Base-by-base conservation (phyloP, 2,888 invertebrate genomes). In the Cotesia congregata region DNA sequence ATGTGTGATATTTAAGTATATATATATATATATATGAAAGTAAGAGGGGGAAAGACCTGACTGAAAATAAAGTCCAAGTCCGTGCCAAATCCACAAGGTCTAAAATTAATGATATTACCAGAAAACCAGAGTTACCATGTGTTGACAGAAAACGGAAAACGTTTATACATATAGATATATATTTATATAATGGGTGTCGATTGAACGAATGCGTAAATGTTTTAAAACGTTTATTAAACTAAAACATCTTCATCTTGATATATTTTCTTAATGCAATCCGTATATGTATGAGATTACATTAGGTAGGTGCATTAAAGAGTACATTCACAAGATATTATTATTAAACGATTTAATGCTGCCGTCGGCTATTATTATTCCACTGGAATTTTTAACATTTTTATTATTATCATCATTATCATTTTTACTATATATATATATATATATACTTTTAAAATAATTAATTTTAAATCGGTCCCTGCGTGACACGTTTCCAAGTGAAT, bases 1-100 rank as follows among this genome's bases (percentile, higher is more conserved):
- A 74, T 15, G 69, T 69, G 69, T 68, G 60, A 68, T 5, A 39
- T 67, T 17, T 59, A 38, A 7, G 17, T 70, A 12, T 1, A 60
- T 41, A 30, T 41, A 30, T 70, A 59, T 41, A 65, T 38, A 60
- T 65, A n/a, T n/a, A n/a, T n/a, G n/a, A 59, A 71, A 70, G 15
- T 67, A 65, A 67, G 67, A 67, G 15, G 17, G 50, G 41, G 59
- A 73, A 41, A 65, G 72, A 62, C 30, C 30, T 30, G 30, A 30
- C 41, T 80, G 72, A 83, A 85, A 85, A 85, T 85, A 85, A 84
- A 83, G 81, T 83, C 80, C 77, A 73, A 80, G 80, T 77, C 80
- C 81, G 83, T 81, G 83, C 82, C 83, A 84, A 82, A 79, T 73
- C 83, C 84, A 83, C 83, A 85, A 80, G 80, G 83, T 83, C 85